A percentile compares a stretch with the other conserved stretches of the same genome.
Conservation (phyloP, 1,140 invertebrate species). For the Mamestra configurata region DNA sequence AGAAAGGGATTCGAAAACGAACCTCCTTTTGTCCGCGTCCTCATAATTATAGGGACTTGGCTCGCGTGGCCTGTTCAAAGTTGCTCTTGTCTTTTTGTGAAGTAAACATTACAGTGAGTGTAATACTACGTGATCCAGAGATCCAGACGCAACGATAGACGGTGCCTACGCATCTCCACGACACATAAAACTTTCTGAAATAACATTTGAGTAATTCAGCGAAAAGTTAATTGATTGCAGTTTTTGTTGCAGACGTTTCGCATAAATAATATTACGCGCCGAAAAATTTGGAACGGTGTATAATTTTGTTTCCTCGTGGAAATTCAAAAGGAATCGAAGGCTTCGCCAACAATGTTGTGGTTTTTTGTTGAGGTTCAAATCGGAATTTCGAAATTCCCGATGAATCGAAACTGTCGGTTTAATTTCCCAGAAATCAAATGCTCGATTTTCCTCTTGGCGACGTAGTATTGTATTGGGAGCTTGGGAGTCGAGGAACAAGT, state of each 20-base stretch:
- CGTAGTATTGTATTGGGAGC: constrained; percentile 52
- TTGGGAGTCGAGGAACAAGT: constrained; percentile 69
- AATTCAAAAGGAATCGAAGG: background rate
- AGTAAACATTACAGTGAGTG: constrained; percentile 29
- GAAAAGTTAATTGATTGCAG: constrained; percentile 23
- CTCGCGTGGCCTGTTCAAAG: constrained; percentile 15
- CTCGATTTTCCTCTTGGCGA: constrained; percentile 55
- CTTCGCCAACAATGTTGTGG: background rate
- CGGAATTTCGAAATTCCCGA: background rate
- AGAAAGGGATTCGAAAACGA: constrained; percentile 35
- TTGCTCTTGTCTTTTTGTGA: constrained; percentile 34
- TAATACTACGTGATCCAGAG: constrained; percentile 58
- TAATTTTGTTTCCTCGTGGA: background rate
- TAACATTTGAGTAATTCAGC: constrained; percentile 9
- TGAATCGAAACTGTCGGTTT: background rate
- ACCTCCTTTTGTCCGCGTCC: constrained; percentile 51
- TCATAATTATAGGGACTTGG: constrained; percentile 56
- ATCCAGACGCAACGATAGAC: constrained; percentile 68
- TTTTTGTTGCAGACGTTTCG: constrained; percentile 41
- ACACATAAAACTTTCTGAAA: constrained; percentile 43
- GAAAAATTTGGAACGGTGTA: background rate
- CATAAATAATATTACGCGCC: background rate
- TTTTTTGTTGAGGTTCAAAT: background rate
- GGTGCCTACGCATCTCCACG: constrained; percentile 60
- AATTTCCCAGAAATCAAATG: background rate